Base-by-base conservation (phyloP, 2,888 invertebrate species). In the Baronia brevicornis region DNA sequence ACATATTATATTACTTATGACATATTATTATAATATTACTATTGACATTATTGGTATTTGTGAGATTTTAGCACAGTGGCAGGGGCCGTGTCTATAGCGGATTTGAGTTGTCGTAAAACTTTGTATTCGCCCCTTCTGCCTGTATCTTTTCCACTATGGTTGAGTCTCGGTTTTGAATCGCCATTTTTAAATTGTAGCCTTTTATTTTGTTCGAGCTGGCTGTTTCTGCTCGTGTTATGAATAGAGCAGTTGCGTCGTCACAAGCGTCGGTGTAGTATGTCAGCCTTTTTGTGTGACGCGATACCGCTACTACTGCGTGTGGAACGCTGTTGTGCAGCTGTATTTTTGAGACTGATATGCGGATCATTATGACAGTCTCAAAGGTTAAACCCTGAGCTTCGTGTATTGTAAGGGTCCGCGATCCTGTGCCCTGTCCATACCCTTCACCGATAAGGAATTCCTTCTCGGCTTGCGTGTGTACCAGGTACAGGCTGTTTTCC, bases 241-340 rank as follows among this genome's bases (percentile, higher is more conserved):
- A 8, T 5, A 6, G 13, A 5, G 17, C 26, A 18, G 28, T 33
- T 25, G 24, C 41, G 11, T 36, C 36, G 1, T 15, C 22, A 3
- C 9, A 10, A 17, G 10, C 24, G 30, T 37, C 30, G 1, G 43
- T 30, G 29, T 37, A 39, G 27, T 36, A 43, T 0, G 26, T 14
- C 13, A 30, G 38, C 18, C 1, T 25, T 3, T 14, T 15, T 1
- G 38, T 43, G 24, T 40, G 43, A 5, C 39, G 15, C 2, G 38
- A 33, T 10, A 36, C 23, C 1, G 39, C 38, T 1, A 39, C 40
- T 1, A 40, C 40, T 1, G 40, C 38, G 14, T 40, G 40, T 3
- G 36, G 27, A 3, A 30, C 36, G 14, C 35, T 38, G 3, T 30
- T 12, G 11, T 28, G 19, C 5, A 37, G 15, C 3, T 32, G n/a